Evolutionary conservation across 2,888 invertebrate species (phyloP).

Genomic region (Tenthredo livida): DNA sequence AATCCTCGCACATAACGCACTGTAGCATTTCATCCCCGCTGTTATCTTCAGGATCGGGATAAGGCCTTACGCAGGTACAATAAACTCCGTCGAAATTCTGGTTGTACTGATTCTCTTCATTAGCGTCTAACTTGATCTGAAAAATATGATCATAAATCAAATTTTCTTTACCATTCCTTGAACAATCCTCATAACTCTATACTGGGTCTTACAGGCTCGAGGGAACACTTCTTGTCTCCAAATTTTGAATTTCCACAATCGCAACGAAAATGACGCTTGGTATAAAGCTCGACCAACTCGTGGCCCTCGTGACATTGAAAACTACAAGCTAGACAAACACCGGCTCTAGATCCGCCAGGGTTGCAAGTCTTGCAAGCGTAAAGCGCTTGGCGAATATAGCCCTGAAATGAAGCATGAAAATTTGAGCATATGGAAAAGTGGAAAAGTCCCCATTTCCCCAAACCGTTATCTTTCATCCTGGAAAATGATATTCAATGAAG

Average conservation of each 20-base stretch:
- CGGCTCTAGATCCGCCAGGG: constrained; percentile 85
- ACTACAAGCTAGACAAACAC: constrained; percentile 96
- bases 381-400: constrained; percentile 95
- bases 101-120: constrained; percentile 90
- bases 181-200: not conserved
- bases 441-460: not conserved
- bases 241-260: constrained; percentile 95
- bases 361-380: constrained; percentile 97
- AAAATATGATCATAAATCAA: constrained; percentile 52
- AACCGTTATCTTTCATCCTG: not conserved
- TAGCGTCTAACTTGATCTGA: constrained; percentile 82
- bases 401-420: constrained; percentile 81
- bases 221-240: constrained; percentile 84
- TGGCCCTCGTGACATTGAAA: constrained; percentile 97
- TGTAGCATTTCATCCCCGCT: constrained; percentile 96
- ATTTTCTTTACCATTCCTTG: not conserved
- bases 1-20: constrained; percentile 98
- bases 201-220: constrained; percentile 80
- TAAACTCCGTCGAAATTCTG: constrained; percentile 97
- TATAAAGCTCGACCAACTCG: constrained; percentile 96
- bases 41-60: constrained; percentile 94
- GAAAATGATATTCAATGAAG: not conserved
- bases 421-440: not conserved
- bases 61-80: constrained; percentile 94
- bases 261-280: constrained; percentile 96